Evolutionary conservation across 2,113 vertebrate species (phyloP), one percentile per base, ranked within the genome.

Genomic region (Chloropsis cyanopogon): DNA sequence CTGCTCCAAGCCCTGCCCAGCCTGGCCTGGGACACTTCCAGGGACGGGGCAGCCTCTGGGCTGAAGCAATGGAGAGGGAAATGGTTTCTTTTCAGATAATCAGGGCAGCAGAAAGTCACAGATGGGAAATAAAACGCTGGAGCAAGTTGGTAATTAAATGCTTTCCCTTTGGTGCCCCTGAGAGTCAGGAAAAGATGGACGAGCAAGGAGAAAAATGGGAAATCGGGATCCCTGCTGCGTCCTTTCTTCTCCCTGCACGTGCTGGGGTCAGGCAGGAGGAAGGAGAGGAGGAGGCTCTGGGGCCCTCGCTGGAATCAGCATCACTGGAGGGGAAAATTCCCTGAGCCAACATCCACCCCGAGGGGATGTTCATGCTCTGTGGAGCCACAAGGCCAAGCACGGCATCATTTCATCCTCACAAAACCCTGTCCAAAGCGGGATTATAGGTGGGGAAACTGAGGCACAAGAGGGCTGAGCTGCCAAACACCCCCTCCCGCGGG

Each of bases 371-470:
- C 49, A 50, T 39, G 65, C 61, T 37, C 24, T 11, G 11, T 7
- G 22, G 26, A 31, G 33, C 1, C 66, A 1, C 1, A 3, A 35
- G 20, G 14, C 24, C 66, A 52, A 69, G 37, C 4, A 1, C 0
- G 21, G 16, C n/a, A 21, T 12, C 19, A 2, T 26, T 2, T 18
- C 20, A 7, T 2, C 3, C 1, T 2, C 81, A 31, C 68, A 39
- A 70, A 93, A 10, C 35, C 35, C 81, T 11, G 19, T 0, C 56
- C 47, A 18, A 24, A 47, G 25, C 0, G 0, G 50, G 22, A 13
- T 20, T 37, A 10, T 0, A 14, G 1, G 3, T 5, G 20, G 69
- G 60, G 85, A 95, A 89, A 92, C 80, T 35, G 86, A 92, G 63
- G 84, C 81, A 81, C 26, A 0, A 14, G 33, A 41, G 15, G 19